Evolutionary conservation across 2,888 invertebrate species (phyloP).

Genomic region (Aphidius colemani): DNA sequence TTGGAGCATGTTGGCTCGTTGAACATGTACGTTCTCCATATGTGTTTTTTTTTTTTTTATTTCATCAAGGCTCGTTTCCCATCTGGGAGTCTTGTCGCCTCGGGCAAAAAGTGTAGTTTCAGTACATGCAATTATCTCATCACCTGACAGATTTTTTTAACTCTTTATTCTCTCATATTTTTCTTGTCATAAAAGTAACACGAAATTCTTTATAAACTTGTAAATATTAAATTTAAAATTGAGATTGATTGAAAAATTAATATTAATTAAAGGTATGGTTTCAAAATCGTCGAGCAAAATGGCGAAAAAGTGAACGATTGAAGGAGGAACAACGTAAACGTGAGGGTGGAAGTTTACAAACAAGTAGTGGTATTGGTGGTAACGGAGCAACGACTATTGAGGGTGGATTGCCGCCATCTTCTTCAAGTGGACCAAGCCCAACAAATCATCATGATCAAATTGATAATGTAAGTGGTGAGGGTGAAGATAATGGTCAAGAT

Average conservation of each 20-base stretch:
- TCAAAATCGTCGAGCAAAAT: slow-evolving; percentile 89
- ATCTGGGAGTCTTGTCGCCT: slow-evolving; percentile 21
- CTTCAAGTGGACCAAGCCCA: slow-evolving; percentile 50
- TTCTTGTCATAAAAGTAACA: not conserved
- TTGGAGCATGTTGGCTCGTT: slow-evolving; percentile 48
- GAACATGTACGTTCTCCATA: slow-evolving; percentile 50
- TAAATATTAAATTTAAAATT: not conserved
- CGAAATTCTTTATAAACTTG: not conserved
- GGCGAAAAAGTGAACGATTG: slow-evolving; percentile 89
- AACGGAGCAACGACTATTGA: slow-evolving; percentile 36
- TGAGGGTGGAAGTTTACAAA: slow-evolving; percentile 70
- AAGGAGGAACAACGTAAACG: slow-evolving; percentile 89
- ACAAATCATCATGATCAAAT: slow-evolving; percentile 47
- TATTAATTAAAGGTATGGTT: slow-evolving; percentile 79
- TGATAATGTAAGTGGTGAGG: slow-evolving; percentile 34
- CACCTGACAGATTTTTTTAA: not conserved
- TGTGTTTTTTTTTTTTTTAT: slow-evolving; percentile 29
- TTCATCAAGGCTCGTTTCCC: slow-evolving; percentile 23
- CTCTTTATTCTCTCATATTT: too few relatives aligned
- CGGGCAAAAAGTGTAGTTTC: slow-evolving; percentile 9
- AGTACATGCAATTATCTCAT: slow-evolving; percentile 24
- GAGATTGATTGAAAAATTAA: not conserved
- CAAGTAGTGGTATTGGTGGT: slow-evolving; percentile 19
- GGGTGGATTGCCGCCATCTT: slow-evolving; percentile 42
- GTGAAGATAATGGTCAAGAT: slow-evolving; percentile 35